Conservation (phyloP, 2,888 invertebrate genomes). For the Oeneis ivallda region DNA sequence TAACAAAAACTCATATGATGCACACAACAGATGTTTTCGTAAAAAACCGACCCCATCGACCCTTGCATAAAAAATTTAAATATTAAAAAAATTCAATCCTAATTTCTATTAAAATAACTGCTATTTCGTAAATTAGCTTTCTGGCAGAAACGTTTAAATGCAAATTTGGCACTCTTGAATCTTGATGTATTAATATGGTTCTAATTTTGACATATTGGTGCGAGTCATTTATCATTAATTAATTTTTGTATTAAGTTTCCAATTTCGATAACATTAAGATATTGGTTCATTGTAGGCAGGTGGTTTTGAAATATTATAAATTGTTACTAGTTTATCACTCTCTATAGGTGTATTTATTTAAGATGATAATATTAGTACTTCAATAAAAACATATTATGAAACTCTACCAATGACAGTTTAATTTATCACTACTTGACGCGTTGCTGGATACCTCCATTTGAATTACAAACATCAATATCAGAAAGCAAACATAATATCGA, state of each 20-base stretch:
- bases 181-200: constrained; percentile 65
- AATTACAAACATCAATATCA: constrained; percentile 76
- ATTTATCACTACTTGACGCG: constrained; percentile 54
- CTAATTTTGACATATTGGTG: constrained; percentile 62
- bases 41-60: constrained; percentile 72
- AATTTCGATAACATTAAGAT: constrained; percentile 27
- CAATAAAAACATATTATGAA: constrained; percentile 38
- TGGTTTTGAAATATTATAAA: constrained; percentile 28
- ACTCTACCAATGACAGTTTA: constrained; percentile 45
- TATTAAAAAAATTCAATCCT: constrained; percentile 59
- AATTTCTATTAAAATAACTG: constrained; percentile 74
- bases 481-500: constrained; percentile 79
- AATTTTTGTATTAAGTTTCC: constrained; percentile 44
- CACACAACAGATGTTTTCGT: constrained; percentile 79
- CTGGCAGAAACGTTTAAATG: constrained; percentile 73
- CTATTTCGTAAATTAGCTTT: constrained; percentile 71
- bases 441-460: constrained; percentile 63
- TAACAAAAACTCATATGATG: constrained; percentile 75
- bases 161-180: constrained; percentile 64
- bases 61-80: constrained; percentile 37
- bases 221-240: constrained; percentile 50
- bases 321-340: constrained; percentile 18
- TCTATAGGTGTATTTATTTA: constrained; percentile 12
- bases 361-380: constrained; percentile 26
- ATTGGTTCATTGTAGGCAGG: constrained; percentile 33